phyloP scores from a whole-genome alignment of 2,113 vertebrate species.

The Corydoras maculifer region DNA sequence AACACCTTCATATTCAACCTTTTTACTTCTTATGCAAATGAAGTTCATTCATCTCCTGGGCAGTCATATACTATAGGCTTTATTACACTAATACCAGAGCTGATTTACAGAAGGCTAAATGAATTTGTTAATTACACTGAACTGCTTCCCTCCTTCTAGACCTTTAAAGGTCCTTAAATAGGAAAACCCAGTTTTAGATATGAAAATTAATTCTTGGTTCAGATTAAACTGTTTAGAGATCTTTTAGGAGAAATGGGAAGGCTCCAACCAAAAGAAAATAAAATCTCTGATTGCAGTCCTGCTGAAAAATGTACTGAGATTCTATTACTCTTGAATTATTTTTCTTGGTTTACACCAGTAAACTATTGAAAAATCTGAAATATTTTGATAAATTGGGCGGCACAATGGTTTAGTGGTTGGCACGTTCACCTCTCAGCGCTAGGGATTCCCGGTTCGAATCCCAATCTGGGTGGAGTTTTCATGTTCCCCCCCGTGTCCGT shows the following conservation, averaged over 20 bases:
- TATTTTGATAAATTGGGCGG: no score
- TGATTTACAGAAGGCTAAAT: constrained; percentile 26
- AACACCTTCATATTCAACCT: not conserved
- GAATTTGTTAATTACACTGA: constrained; percentile 18
- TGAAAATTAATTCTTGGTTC: not conserved
- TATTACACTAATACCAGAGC: constrained; percentile 31
- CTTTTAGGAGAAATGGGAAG: not conserved
- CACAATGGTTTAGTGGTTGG: no score
- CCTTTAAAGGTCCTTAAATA: not conserved
- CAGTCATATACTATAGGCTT: constrained; percentile 40
- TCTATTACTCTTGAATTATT: no score
- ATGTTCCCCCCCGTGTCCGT: no score
- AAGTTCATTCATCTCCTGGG: constrained; percentile 50
- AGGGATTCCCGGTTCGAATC: no score
- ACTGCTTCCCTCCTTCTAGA: not conserved
- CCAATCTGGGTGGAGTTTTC: no score
- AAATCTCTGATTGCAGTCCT: not conserved
- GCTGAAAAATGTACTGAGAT: not conserved
- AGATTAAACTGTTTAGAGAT: not conserved
- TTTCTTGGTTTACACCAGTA: no score
- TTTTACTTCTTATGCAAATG: constrained; percentile 51
- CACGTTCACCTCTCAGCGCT: no score
- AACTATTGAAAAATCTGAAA: no score
- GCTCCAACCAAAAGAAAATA: not conserved
- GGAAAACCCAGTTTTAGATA: constrained; percentile 7